Conservation (phyloP, 2,797 vertebrate genomes). For the Vipera ursinii region DNA sequence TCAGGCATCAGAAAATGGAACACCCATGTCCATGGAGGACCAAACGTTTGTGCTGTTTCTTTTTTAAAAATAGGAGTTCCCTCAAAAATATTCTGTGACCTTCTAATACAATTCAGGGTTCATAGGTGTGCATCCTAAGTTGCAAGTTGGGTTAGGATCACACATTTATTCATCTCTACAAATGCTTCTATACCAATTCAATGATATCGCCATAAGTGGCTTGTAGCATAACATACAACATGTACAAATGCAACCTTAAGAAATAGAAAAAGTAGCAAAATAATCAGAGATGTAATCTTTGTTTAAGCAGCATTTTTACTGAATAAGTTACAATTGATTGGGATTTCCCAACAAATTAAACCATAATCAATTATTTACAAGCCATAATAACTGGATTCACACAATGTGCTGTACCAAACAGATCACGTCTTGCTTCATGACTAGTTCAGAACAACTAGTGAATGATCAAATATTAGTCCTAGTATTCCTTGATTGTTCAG, state of each 20-base stretch:
- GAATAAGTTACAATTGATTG: not conserved
- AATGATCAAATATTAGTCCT: not conserved
- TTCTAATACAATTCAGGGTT: not conserved
- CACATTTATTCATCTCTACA: not conserved
- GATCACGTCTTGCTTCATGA: not conserved
- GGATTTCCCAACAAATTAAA: not conserved
- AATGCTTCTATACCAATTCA: not conserved
- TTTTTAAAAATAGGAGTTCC: not conserved
- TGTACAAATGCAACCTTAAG: not conserved
- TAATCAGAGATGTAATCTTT: not conserved
- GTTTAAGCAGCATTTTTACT: not conserved
- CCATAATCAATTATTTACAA: not conserved
- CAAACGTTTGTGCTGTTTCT: not conserved
- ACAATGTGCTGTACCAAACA: not conserved
- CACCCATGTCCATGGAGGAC: not conserved
- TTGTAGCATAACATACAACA: not conserved
- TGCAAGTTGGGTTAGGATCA: not conserved
- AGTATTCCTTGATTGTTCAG: not conserved
- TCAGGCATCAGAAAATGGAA: not conserved
- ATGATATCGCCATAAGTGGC: not conserved
- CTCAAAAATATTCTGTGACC: not conserved
- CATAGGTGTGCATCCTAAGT: not conserved
- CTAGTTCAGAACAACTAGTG: not conserved
- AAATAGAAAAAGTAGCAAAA: not conserved
- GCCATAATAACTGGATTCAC: not conserved